phyloP scores from a whole-genome alignment of 1,140 invertebrate genomes.

The Zaprionus inermis region DNA sequence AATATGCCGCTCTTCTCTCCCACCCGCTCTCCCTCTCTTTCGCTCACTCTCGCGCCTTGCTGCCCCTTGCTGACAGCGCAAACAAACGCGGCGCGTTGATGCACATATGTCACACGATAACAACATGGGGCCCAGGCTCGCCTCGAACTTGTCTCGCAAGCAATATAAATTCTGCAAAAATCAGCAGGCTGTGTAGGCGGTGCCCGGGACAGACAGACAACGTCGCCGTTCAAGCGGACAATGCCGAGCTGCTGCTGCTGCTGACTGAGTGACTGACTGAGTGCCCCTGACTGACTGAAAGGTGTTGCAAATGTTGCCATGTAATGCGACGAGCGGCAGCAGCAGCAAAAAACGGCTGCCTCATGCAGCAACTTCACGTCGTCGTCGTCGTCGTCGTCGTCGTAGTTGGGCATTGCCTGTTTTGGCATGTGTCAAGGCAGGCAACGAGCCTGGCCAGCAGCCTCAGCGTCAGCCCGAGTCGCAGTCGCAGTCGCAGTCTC shows the following conservation, averaged over 20 bases:
- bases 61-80: conserved; percentile 59
- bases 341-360: conserved; percentile 51
- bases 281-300: conserved; percentile 65
- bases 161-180: conserved; percentile 80
- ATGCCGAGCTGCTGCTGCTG: conserved; percentile 29
- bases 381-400: neutral
- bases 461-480: neutral
- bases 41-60: no score
- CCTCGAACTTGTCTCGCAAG: conserved; percentile 34
- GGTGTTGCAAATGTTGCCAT: conserved; percentile 77
- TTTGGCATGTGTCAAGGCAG: conserved; percentile 80
- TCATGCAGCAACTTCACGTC: conserved; percentile 41
- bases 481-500: neutral
- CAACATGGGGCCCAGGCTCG: conserved; percentile 67
- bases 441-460: conserved; percentile 35
- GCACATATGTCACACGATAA: conserved; percentile 82
- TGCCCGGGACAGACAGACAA: conserved; percentile 36
- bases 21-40: neutral
- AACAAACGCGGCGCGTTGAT: conserved; percentile 76
- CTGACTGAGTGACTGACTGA: conserved; percentile 58
- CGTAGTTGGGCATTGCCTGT: conserved; percentile 67
- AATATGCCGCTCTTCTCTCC: conserved; percentile 46
- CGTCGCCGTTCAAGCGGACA: conserved; percentile 42
- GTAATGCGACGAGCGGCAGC: conserved; percentile 59
- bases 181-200: conserved; percentile 76